These are phyloP conservation scores for Arge pagana DNA, from an alignment of 2,888 invertebrate species.

Conservation along the genomic window DNA sequence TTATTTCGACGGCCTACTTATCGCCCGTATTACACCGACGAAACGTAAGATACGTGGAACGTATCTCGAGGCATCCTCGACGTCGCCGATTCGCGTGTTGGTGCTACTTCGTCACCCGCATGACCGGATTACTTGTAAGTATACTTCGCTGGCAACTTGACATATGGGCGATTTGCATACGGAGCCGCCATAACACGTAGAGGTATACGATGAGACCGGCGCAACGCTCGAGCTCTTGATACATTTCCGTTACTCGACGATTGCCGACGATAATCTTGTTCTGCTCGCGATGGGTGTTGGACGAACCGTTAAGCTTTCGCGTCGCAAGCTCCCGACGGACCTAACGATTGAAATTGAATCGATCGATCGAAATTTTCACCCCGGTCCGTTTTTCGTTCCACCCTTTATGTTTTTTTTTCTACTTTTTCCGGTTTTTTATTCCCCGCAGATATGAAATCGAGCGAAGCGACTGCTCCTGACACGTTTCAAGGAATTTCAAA, in stretches of 20 bases:
- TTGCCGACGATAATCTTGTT: not conserved
- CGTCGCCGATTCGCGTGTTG: conserved; percentile 30
- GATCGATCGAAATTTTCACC: no score
- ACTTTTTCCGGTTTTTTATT: no score
- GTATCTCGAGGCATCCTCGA: no score
- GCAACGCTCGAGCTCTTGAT: not conserved
- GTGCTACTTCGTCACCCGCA: conserved; percentile 47
- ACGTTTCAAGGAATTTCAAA: no score
- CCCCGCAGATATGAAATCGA: no score
- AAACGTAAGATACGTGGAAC: conserved; percentile 44
- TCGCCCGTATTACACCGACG: conserved; percentile 49
- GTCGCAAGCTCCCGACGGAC: no score
- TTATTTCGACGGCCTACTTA: conserved; percentile 55
- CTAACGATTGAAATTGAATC: no score
- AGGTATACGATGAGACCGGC: conserved; percentile 6
- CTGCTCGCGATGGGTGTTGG: no score
- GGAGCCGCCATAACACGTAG: conserved; percentile 37
- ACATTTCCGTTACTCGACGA: not conserved
- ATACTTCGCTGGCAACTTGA: conserved; percentile 48
- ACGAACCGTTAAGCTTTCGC: no score
- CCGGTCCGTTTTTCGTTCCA: no score
- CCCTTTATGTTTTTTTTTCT: no score
- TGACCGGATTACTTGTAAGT: conserved; percentile 40
- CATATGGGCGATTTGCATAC: conserved; percentile 58
- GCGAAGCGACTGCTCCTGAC: no score